Conservation (phyloP, 2,797 vertebrate genomes). For the Argentina silus region DNA sequence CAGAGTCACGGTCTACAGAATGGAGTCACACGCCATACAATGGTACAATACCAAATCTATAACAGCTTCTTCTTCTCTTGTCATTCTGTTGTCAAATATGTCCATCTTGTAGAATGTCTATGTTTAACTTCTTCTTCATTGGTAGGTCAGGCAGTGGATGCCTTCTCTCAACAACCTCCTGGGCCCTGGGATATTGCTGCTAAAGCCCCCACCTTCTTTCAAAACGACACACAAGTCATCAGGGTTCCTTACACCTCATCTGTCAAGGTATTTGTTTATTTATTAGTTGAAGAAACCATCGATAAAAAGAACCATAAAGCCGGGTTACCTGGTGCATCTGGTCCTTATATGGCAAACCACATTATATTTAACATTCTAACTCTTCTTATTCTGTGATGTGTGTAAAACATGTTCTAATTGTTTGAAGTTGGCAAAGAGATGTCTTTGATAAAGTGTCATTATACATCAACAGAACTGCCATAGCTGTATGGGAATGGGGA, state of each 20-base stretch:
- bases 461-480: constrained; percentile 71
- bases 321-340: not conserved
- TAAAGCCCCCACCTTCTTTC: constrained; percentile 65
- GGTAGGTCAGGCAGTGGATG: constrained; percentile 77
- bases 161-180: constrained; percentile 67
- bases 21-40: constrained; percentile 61
- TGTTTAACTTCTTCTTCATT: not conserved
- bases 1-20: constrained; percentile 70
- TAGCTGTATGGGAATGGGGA: constrained; percentile 71
- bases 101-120: not conserved
- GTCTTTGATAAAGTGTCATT: not conserved
- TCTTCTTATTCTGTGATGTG: not conserved
- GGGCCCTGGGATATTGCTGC: constrained; percentile 76
- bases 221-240: constrained; percentile 61
- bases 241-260: constrained; percentile 81
- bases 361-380: not conserved
- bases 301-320: not conserved
- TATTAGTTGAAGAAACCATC: not conserved
- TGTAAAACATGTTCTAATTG: not conserved
- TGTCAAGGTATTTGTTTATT: constrained; percentile 66
- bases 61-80: constrained; percentile 7
- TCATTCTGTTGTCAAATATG: not conserved
- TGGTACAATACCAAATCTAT: constrained; percentile 45
- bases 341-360: constrained; percentile 12
- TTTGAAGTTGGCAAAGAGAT: not conserved